Evolutionary conservation across 2,797 vertebrate genomes (phyloP).

Genomic region (Artibeus lituratus): DNA sequence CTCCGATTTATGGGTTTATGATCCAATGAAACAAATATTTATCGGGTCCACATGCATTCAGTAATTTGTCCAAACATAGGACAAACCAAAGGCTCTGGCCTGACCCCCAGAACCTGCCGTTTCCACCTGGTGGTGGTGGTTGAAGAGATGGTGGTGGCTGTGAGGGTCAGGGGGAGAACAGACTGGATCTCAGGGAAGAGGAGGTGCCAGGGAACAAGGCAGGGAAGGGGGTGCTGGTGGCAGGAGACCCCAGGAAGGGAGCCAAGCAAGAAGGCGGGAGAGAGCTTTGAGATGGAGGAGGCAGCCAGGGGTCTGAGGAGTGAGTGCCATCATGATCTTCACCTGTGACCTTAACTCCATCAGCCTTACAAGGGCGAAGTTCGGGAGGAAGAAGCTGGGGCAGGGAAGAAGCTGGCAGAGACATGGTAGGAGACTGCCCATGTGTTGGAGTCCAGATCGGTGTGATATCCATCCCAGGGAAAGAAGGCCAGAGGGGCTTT

Average conservation of each 20-base stretch:
- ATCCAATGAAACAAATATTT: neutral
- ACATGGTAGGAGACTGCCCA: neutral
- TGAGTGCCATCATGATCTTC: neutral
- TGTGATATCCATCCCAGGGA: neutral
- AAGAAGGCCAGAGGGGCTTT: neutral
- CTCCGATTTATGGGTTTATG: neutral
- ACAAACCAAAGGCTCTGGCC: neutral
- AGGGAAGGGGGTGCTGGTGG: neutral
- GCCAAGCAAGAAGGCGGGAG: neutral
- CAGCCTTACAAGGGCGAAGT: neutral
- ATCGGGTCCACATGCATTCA: neutral
- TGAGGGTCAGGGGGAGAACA: neutral
- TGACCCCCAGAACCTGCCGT: neutral
- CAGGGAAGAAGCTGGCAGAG: neutral
- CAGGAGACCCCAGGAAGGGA: neutral
- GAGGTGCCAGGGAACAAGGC: neutral
- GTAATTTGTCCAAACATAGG: neutral
- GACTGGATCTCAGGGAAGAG: neutral
- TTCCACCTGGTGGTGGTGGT: neutral
- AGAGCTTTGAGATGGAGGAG: neutral
- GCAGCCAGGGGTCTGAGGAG: neutral
- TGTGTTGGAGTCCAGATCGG: neutral
- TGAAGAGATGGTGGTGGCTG: neutral
- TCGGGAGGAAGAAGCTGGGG: neutral
- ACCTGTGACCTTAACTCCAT: neutral